Evolutionary conservation across 1,140 invertebrate species (phyloP).

Genomic region (Pachyrhynchus sulphureomaculatus): DNA sequence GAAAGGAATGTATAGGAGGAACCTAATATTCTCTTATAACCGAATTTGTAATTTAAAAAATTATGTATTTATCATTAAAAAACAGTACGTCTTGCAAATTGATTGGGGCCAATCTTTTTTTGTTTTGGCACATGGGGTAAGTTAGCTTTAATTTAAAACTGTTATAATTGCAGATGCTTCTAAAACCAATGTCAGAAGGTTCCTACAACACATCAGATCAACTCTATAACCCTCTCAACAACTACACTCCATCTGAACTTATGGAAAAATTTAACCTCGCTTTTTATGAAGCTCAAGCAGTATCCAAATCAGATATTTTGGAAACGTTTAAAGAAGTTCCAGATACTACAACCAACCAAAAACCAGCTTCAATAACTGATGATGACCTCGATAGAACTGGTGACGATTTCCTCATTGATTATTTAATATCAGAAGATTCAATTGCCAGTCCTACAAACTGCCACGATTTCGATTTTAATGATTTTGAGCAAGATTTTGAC

Average conservation of each 20-base stretch:
- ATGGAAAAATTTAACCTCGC: slow-evolving; percentile 50
- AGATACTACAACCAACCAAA: neutral
- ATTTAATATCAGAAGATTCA: slow-evolving; percentile 38
- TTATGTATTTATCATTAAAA: no score
- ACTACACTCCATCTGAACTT: slow-evolving; percentile 44
- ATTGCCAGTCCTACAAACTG: slow-evolving; percentile 30
- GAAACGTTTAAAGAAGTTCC: slow-evolving; percentile 37
- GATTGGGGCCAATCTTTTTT: no score
- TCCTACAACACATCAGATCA: slow-evolving; percentile 28
- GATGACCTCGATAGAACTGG: slow-evolving; percentile 23
- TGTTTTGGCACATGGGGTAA: no score
- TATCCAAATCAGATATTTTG: slow-evolving; percentile 33
- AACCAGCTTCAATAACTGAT: slow-evolving; percentile 14
- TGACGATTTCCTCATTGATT: slow-evolving; percentile 42
- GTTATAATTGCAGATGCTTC: slow-evolving; percentile 35
- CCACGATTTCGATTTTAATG: slow-evolving; percentile 45
- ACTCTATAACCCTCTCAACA: slow-evolving; percentile 35
- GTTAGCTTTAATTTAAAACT: no score
- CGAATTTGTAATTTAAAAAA: no score
- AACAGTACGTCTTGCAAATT: no score
- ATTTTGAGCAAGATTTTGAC: slow-evolving; percentile 43
- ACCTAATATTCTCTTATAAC: no score
- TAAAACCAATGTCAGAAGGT: slow-evolving; percentile 6
- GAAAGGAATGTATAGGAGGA: no score
- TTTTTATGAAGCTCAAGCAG: slow-evolving; percentile 47